Percentiles rank a stretch among this genome's conserved stretches.
Evolutionary conservation across 1,140 invertebrate species (phyloP).

Genomic region (Mya arenaria): DNA sequence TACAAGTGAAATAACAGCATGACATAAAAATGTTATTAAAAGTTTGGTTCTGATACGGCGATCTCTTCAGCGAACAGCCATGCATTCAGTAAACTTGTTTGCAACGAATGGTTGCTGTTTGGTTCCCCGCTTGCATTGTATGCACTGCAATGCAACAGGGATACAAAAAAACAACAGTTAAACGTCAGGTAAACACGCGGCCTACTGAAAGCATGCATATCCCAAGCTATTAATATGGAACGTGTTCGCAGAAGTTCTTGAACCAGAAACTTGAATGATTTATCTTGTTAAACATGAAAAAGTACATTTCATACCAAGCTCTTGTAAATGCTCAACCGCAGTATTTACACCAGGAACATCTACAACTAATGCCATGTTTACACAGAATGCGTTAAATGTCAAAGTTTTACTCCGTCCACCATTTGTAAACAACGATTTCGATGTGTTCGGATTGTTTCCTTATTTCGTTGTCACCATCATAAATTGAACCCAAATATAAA

Average conservation of each 20-base stretch:
- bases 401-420: slow-evolving; percentile 1
- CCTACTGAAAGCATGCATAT: background rate
- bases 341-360: slow-evolving; percentile 68
- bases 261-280: background rate
- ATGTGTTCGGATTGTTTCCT: no score
- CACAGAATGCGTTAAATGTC: background rate
- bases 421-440: slow-evolving; percentile 51
- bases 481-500: no score
- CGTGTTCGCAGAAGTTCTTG: background rate
- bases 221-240: background rate
- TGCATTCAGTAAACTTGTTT: background rate
- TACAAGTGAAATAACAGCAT: no score
- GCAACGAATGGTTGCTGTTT: no score
- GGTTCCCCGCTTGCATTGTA: background rate
- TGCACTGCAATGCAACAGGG: background rate
- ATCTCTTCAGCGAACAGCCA: background rate
- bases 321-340: slow-evolving; percentile 69
- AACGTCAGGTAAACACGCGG: background rate
- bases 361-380: slow-evolving; percentile 62
- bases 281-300: background rate
- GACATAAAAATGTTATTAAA: no score
- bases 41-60: no score
- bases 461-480: no score
- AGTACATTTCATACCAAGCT: slow-evolving; percentile 66
- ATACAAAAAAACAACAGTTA: background rate